These are phyloP conservation scores for Oreortyx pictus DNA, from an alignment of 2,797 vertebrate genomes.

Conservation along the genomic window DNA sequence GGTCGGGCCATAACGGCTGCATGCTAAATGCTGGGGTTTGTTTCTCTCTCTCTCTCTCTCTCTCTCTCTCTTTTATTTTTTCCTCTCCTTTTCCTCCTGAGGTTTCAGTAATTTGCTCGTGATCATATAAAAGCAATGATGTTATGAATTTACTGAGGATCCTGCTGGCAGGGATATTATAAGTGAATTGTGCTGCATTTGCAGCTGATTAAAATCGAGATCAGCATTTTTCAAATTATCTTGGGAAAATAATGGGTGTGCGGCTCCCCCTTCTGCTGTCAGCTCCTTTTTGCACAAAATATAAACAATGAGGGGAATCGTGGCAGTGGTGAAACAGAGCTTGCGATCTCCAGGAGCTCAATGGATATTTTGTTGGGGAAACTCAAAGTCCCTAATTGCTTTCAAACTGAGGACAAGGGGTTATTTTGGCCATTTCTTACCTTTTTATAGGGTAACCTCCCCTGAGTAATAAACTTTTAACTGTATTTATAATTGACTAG, in stretches of 20 bases:
- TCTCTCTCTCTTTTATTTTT: neutral
- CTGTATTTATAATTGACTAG: conserved; percentile 32
- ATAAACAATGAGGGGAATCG: conserved; percentile 63
- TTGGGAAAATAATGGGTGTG: conserved; percentile 55
- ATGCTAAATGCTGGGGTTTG: conserved; percentile 17
- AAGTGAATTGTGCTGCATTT: conserved; percentile 77
- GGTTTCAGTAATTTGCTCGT: conserved; percentile 70
- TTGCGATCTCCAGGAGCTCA: neutral
- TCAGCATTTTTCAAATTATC: conserved; percentile 76
- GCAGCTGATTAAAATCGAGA: conserved; percentile 73
- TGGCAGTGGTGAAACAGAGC: conserved; percentile 14
- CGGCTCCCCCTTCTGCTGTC: conserved; percentile 40
- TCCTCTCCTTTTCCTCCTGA: conserved; percentile 47
- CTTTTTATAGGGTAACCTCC: neutral
- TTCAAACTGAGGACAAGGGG: neutral
- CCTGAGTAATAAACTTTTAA: conserved; percentile 25
- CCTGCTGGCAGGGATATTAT: conserved; percentile 68
- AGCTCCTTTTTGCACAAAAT: conserved; percentile 54
- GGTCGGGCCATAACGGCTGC: conserved; percentile 11
- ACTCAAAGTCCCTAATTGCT: conserved; percentile 4
- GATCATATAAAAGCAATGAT: conserved; percentile 63
- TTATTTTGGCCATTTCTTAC: neutral
- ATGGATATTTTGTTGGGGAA: neutral
- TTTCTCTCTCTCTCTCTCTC: neutral
- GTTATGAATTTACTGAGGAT: conserved; percentile 72